phyloP scores from a whole-genome alignment of 2,113 vertebrate species.

The Polypterus senegalus region DNA sequence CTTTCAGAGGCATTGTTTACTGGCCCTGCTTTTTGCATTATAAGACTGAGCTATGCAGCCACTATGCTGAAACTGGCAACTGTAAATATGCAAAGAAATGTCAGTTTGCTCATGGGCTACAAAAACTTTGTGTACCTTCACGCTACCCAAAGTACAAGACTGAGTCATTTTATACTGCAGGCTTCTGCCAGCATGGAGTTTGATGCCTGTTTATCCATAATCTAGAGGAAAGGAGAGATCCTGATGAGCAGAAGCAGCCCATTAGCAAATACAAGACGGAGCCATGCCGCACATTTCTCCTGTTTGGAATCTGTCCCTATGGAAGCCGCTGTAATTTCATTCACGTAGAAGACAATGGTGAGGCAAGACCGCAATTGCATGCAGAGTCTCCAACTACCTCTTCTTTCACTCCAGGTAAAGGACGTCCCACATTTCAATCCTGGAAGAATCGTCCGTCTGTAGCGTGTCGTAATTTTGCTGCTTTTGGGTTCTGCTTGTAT shows the following conservation, averaged over 20 bases:
- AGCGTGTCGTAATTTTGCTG: conserved; percentile 19
- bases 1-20: conserved; percentile 45
- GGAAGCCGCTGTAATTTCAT: conserved; percentile 42
- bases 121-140: conserved; percentile 50
- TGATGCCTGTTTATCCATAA: conserved; percentile 57
- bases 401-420: background rate
- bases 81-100: conserved; percentile 56
- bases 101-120: conserved; percentile 60
- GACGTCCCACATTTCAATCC: background rate
- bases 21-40: conserved; percentile 55
- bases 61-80: conserved; percentile 36
- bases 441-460: background rate
- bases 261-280: conserved; percentile 18
- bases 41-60: conserved; percentile 58
- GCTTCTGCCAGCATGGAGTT: conserved; percentile 51
- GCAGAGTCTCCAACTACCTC: background rate
- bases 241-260: conserved; percentile 14
- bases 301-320: conserved; percentile 45
- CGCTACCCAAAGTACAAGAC: conserved; percentile 66
- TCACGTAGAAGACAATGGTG: conserved; percentile 1
- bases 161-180: conserved; percentile 42
- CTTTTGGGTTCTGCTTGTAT: conserved; percentile 25
- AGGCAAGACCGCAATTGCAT: background rate
- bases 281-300: conserved; percentile 41
- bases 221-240: conserved; percentile 40